Base-by-base conservation (phyloP, 2,797 vertebrate species). In the Tympanoctomys barrerae region DNA sequence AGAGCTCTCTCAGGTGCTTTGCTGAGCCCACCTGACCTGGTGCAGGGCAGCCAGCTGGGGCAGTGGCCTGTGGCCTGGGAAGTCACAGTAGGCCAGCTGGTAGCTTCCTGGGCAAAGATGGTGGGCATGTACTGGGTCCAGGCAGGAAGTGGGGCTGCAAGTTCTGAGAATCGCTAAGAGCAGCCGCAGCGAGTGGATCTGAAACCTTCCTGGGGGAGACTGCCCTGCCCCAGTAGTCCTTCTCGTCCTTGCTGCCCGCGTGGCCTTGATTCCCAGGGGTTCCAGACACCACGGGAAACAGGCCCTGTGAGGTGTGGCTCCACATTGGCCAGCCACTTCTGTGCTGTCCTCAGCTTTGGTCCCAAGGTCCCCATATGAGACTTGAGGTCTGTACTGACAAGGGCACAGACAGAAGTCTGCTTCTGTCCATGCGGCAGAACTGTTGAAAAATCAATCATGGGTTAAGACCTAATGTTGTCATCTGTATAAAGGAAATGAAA, bases 151-250 rank as follows among this genome's bases (percentile, higher is more conserved):
- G 22, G 26, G 26, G 21, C 49, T 2, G 3, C 5, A 9, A 19
- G 3, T 52, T 81, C 81, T 46, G 52, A 66, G 18, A 33, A 28
- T 21, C 5, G 49, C 90, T 42, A 4, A 2, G 54, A 39, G 21
- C 57, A 8, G 52, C 71, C 21, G 2, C 31, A 13, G 22, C 2
- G 0, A 2, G 46, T 2, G 0, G 8, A 1, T 77, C 19, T 31
- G 39, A 71, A 73, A 57, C n/a, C 62, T 18, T 4, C 24, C 16
- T 0, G 0, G 21, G 3, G 2, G 26, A 46, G 42, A 28, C 14
- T 21, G 39, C 59, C 77, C 46, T 42, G 26, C 10, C 46, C 8
- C n/a, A 24, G 9, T 18, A 4, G 49, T 19, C 62, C 85, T 59
- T 79, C 24, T 26, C 28, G 5, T 83, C 24, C 81, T 19, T 39